phyloP scores from a whole-genome alignment of 2,113 vertebrate genomes.

The Bambusicola thoracicus region DNA sequence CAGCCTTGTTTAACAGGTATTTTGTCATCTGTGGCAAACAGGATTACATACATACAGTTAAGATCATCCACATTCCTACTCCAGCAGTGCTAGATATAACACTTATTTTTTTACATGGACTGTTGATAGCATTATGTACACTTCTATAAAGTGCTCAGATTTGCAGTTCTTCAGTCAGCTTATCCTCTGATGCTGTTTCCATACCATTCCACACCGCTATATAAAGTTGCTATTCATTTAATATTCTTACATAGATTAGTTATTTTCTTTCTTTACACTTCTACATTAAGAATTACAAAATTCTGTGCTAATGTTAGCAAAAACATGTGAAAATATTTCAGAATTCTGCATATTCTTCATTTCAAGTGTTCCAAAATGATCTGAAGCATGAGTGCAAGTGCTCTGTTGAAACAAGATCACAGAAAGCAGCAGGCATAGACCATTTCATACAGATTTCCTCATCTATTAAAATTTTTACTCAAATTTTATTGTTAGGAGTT shows the following conservation, averaged over 20 bases:
- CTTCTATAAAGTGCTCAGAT: neutral
- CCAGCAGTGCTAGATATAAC: neutral
- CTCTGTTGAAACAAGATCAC: neutral
- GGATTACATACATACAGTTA: neutral
- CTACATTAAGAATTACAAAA: neutral
- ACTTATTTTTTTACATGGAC: neutral
- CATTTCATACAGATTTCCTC: neutral
- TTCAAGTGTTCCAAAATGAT: neutral
- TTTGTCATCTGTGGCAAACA: neutral
- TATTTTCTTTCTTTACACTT: neutral
- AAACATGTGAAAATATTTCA: neutral
- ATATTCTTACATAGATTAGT: neutral
- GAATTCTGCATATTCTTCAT: neutral
- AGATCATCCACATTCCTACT: neutral
- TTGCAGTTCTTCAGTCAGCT: neutral
- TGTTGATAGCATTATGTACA: neutral
- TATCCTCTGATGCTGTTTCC: neutral
- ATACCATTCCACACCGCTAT: neutral
- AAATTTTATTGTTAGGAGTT: neutral
- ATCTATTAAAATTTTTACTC: neutral
- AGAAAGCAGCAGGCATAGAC: neutral
- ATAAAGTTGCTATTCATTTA: neutral
- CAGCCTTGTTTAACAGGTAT: neutral
- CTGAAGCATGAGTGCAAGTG: neutral
- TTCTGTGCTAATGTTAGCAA: neutral